Evolutionary conservation across 2,888 invertebrate species (phyloP), one percentile per base, ranked within the genome.

Genomic region (Hetaerina titia): DNA sequence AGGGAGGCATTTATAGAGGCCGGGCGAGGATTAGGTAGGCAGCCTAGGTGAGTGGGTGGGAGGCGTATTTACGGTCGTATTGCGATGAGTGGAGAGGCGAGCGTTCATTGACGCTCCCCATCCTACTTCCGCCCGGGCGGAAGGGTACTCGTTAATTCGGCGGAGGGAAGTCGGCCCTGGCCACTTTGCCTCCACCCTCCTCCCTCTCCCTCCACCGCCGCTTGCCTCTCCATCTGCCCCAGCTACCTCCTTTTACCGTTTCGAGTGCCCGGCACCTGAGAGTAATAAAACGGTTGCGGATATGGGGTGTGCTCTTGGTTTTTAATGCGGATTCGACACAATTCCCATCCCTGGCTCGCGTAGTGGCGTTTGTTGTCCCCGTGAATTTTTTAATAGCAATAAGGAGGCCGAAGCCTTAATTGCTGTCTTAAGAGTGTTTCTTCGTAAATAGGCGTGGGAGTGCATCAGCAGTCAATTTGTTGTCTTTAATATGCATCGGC

Each of bases 401-500:
- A 92, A 92, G 74, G 69, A n/a, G n/a, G 31, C 56, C 25, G 45
- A 15, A 69, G 92, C 45, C 69, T 57, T 92, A 92, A 92, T 92
- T 92, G 92, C 92, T 22, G 92, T 13, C 56, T 45, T 92, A 92
- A 92, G 92, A 92, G 92, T 57, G 69, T 92, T 74, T 56, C 92
- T 56, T 92, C 92, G 69, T 92, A 69, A n/a, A 17, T 13, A 69
- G 22, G n/a, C 45, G 56, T 11, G n/a, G 56, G 74, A 56, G 45
- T 22, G 92, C 69, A 56, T n/a, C 92, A 45, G 19, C 63, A 63
- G 90, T 63, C 90, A 45, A 90, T 63, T 9, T 64, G 45, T 8
- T 90, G 64, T 45, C 6, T 13, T 92, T 92, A 56, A 31, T 45
- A 92, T 81, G 81, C 81, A 81, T 81, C 11, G 31, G 81, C 81